Percentiles rank a stretch among this genome's conserved stretches.
Conservation (phyloP, 2,797 vertebrate genomes). For the Salarias fasciatus region DNA sequence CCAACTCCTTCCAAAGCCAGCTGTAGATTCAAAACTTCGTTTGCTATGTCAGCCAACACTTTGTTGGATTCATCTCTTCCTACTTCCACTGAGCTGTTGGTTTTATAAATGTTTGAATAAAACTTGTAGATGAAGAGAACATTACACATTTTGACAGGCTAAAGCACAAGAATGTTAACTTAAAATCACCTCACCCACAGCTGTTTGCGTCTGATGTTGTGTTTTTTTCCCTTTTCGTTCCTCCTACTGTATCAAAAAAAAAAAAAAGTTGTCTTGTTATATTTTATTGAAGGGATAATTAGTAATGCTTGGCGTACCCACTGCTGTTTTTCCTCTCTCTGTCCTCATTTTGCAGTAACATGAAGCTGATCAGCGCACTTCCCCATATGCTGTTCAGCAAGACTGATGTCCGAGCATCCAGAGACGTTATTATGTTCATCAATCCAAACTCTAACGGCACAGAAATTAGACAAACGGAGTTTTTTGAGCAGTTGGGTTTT, state of each 20-base stretch:
- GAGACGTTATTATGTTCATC: no score
- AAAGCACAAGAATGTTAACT: slow-evolving; percentile 2
- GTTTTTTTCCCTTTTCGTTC: not conserved
- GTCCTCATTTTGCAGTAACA: slow-evolving; percentile 5
- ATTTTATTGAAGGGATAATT: not conserved
- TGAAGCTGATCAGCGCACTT: slow-evolving; percentile 1
- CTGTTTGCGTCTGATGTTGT: not conserved
- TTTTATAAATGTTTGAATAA: not conserved
- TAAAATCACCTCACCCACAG: not conserved
- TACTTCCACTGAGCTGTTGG: not conserved
- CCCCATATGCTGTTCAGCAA: not conserved
- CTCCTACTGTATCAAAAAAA: not conserved
- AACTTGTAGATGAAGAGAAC: not conserved
- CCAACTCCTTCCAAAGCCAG: no score
- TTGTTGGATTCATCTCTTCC: not conserved
- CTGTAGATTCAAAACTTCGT: no score
- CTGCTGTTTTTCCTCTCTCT: slow-evolving; percentile 1
- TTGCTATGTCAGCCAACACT: no score
- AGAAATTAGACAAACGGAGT: slow-evolving; percentile 49
- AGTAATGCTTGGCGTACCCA: not conserved
- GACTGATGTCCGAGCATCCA: slow-evolving; percentile 7
- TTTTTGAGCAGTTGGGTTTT: slow-evolving; percentile 30
- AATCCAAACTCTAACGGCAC: no score
- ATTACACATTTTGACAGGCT: slow-evolving; percentile 8
- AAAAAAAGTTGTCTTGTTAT: not conserved